Base-by-base conservation (phyloP, 2,888 invertebrate genomes). In the Drosophila paucipuncta region DNA sequence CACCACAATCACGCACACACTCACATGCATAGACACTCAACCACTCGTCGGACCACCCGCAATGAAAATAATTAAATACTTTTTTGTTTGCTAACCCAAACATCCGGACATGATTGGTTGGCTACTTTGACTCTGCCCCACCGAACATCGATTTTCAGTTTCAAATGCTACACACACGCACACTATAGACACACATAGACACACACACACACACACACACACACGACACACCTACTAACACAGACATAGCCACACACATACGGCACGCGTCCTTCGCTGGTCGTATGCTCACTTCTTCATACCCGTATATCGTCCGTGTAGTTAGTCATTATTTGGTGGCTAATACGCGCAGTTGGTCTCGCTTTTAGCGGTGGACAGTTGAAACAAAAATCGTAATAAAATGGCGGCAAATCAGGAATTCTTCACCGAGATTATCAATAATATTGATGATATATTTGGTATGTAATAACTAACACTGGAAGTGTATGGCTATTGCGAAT, bases 371-470 rank as follows among this genome's bases (percentile, higher is more conserved):
- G 35, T 77, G 64, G 68, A 81, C 71, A 70, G 58, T 59, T 53
- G 30, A 37, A 16, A 57, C 4, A 13, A 13, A 6, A 28, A 13
- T 28, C 30, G 6, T 43, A 61, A 64, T 62, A 68, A 72, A 78
- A 87, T 87, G 80, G 75, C 90, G 75, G 91, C 83, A 74, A 89
- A 92, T 86, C 89, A 86, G 57, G 89, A 91, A 62, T 91, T 93
- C 69, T 88, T 93, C 65, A 91, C 92, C 78, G 85, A 92, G 76
- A 86, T 93, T 76, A 91, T 92, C 72, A 82, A 83, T 66, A 92
- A 92, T 82, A 92, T 92, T 73, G 92, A 92, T 67, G 92, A 92
- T 71, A 84, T 92, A 54, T 92, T 92, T 69, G 92, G 92, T 92
- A 92, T 78, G 92, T 92, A 76, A 59, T 28, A 49, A 10, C 35